phyloP scores from a whole-genome alignment of 2,797 vertebrate species.

The Coreius guichenoti region DNA sequence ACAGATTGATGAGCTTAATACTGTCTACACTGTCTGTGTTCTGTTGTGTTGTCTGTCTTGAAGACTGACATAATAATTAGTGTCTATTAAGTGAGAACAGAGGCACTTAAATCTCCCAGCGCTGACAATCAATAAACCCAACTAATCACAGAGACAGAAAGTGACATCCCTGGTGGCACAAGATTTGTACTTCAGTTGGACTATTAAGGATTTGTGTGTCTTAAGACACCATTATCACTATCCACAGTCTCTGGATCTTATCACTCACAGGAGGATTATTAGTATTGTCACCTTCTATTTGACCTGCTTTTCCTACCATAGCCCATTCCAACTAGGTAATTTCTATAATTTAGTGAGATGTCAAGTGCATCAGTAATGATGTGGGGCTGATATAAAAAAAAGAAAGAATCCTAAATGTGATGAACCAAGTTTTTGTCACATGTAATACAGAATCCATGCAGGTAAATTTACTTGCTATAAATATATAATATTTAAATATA shows the following conservation, averaged over 20 bases:
- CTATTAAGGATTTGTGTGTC: slow-evolving; percentile 4
- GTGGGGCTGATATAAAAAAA: not conserved
- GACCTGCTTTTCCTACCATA: not conserved
- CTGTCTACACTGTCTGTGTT: slow-evolving; percentile 30
- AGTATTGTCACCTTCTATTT: not conserved
- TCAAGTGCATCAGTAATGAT: slow-evolving; percentile 2
- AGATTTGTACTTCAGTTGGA: slow-evolving; percentile 17
- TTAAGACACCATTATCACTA: not conserved
- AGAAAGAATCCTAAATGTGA: not conserved
- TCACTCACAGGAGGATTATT: slow-evolving; percentile 7
- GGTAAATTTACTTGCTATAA: not conserved
- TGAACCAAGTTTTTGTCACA: not conserved
- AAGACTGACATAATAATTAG: slow-evolving; percentile 49
- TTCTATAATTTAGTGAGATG: not conserved
- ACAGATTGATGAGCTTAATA: slow-evolving; percentile 29
- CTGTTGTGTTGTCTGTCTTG: slow-evolving; percentile 30
- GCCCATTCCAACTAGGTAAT: not conserved
- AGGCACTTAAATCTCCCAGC: slow-evolving; percentile 35
- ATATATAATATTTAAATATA: not conserved
- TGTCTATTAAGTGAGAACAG: slow-evolving; percentile 40
- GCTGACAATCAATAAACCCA: slow-evolving; percentile 50
- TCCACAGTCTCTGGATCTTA: not conserved
- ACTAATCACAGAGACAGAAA: slow-evolving; percentile 42
- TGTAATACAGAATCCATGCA: not conserved
- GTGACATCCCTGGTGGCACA: slow-evolving; percentile 31